These are phyloP conservation scores for Drosophila trichaetosa DNA, from an alignment of 2,888 invertebrate species.

Conservation along the genomic window DNA sequence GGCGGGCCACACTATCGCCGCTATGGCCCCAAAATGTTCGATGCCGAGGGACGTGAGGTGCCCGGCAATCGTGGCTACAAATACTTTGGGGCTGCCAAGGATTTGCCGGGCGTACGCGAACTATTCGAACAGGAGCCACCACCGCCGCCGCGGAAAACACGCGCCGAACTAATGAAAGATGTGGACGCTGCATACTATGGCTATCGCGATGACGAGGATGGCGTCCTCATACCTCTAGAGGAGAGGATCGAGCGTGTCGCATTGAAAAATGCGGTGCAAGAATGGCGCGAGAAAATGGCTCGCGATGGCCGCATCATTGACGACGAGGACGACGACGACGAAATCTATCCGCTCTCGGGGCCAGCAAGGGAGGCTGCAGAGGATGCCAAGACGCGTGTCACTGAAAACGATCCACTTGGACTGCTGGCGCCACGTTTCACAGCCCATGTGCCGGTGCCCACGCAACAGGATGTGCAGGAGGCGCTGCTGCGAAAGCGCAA, in stretches of 20 bases:
- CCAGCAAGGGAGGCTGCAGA: conserved; percentile 76
- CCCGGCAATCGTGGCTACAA: conserved; percentile 99
- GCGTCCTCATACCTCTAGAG: conserved; percentile 95
- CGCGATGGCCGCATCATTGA: conserved; percentile 90
- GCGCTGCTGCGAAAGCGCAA: conserved; percentile 96
- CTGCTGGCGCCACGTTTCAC: conserved; percentile 87
- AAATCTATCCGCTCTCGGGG: conserved; percentile 84
- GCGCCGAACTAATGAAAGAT: conserved; percentile 98
- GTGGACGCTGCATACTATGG: conserved; percentile 99
- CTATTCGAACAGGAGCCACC: conserved; percentile 98
- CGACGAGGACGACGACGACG: conserved; percentile 89
- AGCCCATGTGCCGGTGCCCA: conserved; percentile 96
- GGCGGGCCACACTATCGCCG: conserved; percentile 97
- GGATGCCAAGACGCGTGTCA: conserved; percentile 61
- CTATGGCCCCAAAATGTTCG: conserved; percentile 96
- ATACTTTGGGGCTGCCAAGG: conserved; percentile 99
- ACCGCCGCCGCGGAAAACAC: conserved; percentile 94
- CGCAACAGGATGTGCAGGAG: conserved; percentile 97
- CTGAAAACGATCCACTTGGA: conserved; percentile 82
- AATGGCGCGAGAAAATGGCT: conserved; percentile 89
- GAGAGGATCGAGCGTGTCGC: conserved; percentile 91
- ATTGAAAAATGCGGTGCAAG: conserved; percentile 87
- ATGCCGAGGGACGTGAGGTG: conserved; percentile 97
- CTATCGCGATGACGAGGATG: conserved; percentile 99
- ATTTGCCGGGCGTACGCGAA: conserved; percentile 98